phyloP scores from a whole-genome alignment of 2,113 vertebrate genomes.

The Harpagus bidentatus region DNA sequence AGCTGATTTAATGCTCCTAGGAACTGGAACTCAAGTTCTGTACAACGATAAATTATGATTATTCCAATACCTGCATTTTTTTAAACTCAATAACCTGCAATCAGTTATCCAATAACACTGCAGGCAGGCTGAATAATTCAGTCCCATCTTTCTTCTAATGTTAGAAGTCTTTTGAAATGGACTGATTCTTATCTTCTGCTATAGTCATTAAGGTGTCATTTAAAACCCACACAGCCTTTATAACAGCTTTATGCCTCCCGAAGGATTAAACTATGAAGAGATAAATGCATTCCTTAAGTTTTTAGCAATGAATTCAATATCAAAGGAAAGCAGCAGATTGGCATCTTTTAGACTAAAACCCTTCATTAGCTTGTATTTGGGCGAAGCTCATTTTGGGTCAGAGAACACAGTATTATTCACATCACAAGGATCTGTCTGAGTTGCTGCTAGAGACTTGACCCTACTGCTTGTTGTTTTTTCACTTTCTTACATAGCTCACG shows the following conservation, averaged over 20 bases:
- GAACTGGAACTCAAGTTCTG: neutral
- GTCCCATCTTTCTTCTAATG: neutral
- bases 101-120: neutral
- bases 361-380: neutral
- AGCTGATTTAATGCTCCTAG: neutral
- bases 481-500: neutral
- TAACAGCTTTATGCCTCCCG: neutral
- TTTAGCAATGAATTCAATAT: neutral
- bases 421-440: neutral
- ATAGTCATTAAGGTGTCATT: conserved; percentile 18
- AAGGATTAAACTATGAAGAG: neutral
- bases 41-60: neutral
- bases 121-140: neutral
- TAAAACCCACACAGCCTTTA: neutral
- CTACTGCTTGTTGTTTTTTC: neutral
- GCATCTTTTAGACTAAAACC: neutral
- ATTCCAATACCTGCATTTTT: neutral
- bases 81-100: neutral
- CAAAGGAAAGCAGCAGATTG: neutral
- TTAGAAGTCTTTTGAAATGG: neutral
- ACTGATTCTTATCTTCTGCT: conserved; percentile 15
- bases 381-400: neutral
- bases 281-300: neutral
- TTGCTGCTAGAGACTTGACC: neutral
- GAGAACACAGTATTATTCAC: neutral